Percentiles rank a stretch among this genome's conserved stretches.
Conservation (phyloP, 2,797 vertebrate species). For the Zalophus californianus region DNA sequence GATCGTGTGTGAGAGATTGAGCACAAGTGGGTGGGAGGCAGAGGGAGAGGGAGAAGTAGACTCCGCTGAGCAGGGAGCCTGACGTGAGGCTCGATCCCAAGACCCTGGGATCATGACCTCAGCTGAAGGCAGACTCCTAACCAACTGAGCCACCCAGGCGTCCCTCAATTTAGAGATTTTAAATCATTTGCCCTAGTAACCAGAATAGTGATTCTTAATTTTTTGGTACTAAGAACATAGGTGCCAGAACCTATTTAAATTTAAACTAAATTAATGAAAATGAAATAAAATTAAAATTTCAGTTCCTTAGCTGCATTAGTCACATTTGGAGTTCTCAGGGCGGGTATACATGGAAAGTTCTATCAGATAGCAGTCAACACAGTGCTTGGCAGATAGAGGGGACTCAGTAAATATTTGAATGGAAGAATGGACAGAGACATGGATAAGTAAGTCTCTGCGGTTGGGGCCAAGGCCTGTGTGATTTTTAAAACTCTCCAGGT, state of each 20-base stretch:
- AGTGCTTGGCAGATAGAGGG: not conserved
- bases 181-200: slow-evolving; percentile 43
- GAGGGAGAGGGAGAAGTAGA: not conserved
- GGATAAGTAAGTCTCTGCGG: not conserved
- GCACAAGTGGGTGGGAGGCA: not conserved
- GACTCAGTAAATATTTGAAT: not conserved
- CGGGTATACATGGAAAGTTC: not conserved
- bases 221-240: not conserved
- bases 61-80: not conserved
- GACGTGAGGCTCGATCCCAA: not conserved
- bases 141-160: not conserved
- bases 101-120: not conserved
- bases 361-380: not conserved
- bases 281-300: not conserved
- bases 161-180: not conserved
- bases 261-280: slow-evolving; percentile 26
- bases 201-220: slow-evolving; percentile 12
- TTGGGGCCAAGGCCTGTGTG: not conserved
- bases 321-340: not conserved
- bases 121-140: not conserved
- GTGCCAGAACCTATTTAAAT: not conserved
- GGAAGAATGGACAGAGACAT: not conserved
- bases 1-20: rapidly evolving
- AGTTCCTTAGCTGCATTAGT: not conserved
- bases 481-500: not conserved